Conservation (phyloP, 2,113 vertebrate genomes). For the Vanacampus margaritifer region DNA sequence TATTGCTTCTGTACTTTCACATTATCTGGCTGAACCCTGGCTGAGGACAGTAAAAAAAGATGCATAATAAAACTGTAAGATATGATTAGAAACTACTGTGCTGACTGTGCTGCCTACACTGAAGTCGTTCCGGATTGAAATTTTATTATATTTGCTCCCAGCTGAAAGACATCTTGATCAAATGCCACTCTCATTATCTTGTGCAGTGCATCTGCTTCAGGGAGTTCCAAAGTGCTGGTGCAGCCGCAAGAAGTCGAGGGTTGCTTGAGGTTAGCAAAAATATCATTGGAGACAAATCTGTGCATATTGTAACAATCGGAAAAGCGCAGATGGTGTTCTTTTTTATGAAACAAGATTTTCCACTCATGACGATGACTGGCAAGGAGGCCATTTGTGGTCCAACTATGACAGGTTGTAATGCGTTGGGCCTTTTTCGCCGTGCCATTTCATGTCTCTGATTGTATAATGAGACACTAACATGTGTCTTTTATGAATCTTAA, state of each 20-base stretch:
- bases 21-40: conserved; percentile 56
- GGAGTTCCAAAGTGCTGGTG: conserved; percentile 37
- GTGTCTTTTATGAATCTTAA: not conserved
- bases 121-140: not conserved
- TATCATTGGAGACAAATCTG: conserved; percentile 33
- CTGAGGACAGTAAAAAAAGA: conserved; percentile 41
- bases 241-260: conserved; percentile 37
- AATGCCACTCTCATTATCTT: conserved; percentile 24
- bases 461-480: conserved; percentile 43
- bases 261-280: conserved; percentile 55
- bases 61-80: conserved; percentile 36
- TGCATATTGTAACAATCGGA: conserved; percentile 65
- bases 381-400: conserved; percentile 42
- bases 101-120: conserved; percentile 29
- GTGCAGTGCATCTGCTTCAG: conserved; percentile 29
- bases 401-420: conserved; percentile 59
- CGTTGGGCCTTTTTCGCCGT: conserved; percentile 54
- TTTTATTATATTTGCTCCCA: conserved; percentile 24
- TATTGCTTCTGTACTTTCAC: conserved; percentile 46
- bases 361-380: conserved; percentile 43
- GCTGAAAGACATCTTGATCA: conserved; percentile 37
- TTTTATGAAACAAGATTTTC: conserved; percentile 69
- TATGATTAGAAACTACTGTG: conserved; percentile 40
- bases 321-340: conserved; percentile 55
- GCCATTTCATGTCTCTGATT: conserved; percentile 53